phyloP scores from a whole-genome alignment of 2,888 invertebrate genomes.

The Sthenelais limicola region DNA sequence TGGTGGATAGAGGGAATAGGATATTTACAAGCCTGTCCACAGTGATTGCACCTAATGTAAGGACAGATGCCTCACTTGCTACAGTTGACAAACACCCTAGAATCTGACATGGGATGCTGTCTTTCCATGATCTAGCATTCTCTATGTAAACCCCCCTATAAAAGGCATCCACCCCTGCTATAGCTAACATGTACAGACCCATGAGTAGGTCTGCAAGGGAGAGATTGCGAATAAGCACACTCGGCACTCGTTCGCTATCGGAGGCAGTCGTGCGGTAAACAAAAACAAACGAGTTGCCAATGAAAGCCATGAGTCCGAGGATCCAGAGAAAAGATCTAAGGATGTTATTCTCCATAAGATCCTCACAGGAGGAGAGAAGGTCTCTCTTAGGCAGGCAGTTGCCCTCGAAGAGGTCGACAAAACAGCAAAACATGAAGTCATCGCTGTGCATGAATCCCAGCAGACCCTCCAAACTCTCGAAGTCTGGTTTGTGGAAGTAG shows the following conservation, averaged over 20 bases:
- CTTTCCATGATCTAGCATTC: slow-evolving; percentile 55
- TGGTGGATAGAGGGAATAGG: slow-evolving; percentile 75
- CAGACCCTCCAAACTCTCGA: slow-evolving; percentile 21
- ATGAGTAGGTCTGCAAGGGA: slow-evolving; percentile 54
- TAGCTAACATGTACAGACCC: slow-evolving; percentile 55
- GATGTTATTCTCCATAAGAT: slow-evolving; percentile 53
- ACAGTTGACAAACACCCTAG: slow-evolving; percentile 54
- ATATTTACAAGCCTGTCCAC: slow-evolving; percentile 78
- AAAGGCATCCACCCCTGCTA: slow-evolving; percentile 52
- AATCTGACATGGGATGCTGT: slow-evolving; percentile 53
- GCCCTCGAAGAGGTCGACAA: slow-evolving; percentile 38
- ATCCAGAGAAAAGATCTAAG: slow-evolving; percentile 53
- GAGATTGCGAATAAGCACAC: slow-evolving; percentile 52
- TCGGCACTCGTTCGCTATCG: slow-evolving; percentile 60
- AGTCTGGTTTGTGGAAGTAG: neutral
- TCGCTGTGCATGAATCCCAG: slow-evolving; percentile 32
- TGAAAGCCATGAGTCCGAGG: slow-evolving; percentile 50
- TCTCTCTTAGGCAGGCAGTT: slow-evolving; percentile 57
- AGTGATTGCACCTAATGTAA: slow-evolving; percentile 77
- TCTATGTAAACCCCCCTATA: slow-evolving; percentile 55
- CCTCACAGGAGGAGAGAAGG: slow-evolving; percentile 55
- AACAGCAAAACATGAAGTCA: slow-evolving; percentile 43
- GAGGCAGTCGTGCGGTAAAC: slow-evolving; percentile 52
- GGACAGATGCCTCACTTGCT: slow-evolving; percentile 78
- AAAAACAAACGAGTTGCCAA: slow-evolving; percentile 52